These are phyloP conservation scores for Drosophila gunungcola DNA, from an alignment of 1,140 invertebrate genomes.

Conservation along the genomic window DNA sequence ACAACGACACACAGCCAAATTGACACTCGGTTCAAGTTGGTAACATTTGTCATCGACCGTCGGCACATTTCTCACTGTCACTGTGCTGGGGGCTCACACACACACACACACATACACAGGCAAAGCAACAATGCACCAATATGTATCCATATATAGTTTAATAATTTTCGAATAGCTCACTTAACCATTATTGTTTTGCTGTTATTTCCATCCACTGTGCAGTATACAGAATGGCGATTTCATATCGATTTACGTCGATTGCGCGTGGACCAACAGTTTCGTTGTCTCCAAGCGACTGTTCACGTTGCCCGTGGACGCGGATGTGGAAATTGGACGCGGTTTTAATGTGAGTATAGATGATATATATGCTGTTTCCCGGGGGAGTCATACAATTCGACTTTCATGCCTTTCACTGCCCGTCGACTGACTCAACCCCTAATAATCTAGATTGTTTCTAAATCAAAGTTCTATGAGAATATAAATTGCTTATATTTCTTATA, in stretches of 20 bases:
- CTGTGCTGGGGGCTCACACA: constrained; percentile 22
- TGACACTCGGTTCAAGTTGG: constrained; percentile 77
- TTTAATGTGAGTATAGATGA: constrained; percentile 80
- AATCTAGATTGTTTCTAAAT: background rate
- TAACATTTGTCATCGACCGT: constrained; percentile 74
- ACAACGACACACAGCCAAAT: constrained; percentile 67
- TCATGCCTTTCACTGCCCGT: background rate
- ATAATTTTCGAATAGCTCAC: constrained; percentile 66
- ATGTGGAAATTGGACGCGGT: constrained; percentile 84
- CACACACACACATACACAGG: background rate
- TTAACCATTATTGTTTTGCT: constrained; percentile 49
- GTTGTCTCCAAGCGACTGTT: constrained; percentile 82
- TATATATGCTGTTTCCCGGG: constrained; percentile 2
- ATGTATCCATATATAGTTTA: constrained; percentile 60
- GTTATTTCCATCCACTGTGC: constrained; percentile 26
- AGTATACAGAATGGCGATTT: constrained; percentile 85
- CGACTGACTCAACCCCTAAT: background rate
- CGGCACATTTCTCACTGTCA: constrained; percentile 66
- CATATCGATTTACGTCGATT: constrained; percentile 84
- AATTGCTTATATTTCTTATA: too few species aligned
- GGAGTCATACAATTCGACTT: background rate
- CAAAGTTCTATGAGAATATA: too few species aligned
- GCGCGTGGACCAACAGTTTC: constrained; percentile 83
- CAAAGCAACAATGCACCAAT: constrained; percentile 3
- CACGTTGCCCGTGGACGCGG: constrained; percentile 76